phyloP scores from a whole-genome alignment of 2,888 invertebrate genomes.

The Napeogenes sylphis region DNA sequence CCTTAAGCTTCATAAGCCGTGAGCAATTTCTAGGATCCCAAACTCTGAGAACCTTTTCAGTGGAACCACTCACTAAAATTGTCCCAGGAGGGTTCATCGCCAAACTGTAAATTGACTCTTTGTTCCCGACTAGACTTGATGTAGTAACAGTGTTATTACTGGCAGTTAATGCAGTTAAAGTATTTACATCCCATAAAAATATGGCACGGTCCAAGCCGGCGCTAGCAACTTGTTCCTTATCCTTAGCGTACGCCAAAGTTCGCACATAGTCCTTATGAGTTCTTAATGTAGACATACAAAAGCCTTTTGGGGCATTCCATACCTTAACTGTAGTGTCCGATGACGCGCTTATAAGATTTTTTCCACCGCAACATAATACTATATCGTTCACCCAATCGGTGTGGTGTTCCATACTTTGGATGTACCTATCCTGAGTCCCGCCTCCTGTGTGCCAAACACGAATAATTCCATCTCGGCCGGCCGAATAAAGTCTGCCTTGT shows the following conservation, averaged over 20 bases:
- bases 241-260: slow-evolving; percentile 97
- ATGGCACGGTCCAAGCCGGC: slow-evolving; percentile 98
- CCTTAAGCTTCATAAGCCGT: slow-evolving; percentile 96
- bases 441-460: slow-evolving; percentile 89
- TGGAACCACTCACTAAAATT: slow-evolving; percentile 96
- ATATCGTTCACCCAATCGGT: slow-evolving; percentile 99
- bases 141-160: slow-evolving; percentile 99
- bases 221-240: slow-evolving; percentile 96
- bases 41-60: slow-evolving; percentile 94
- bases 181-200: slow-evolving; percentile 99
- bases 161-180: slow-evolving; percentile 96
- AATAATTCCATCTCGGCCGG: slow-evolving; percentile 97
- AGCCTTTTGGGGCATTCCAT: slow-evolving; percentile 99
- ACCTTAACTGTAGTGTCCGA: slow-evolving; percentile 99
- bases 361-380: slow-evolving; percentile 96
- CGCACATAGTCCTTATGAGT: slow-evolving; percentile 99
- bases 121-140: slow-evolving; percentile 96
- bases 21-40: slow-evolving; percentile 98
- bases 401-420: slow-evolving; percentile 99
- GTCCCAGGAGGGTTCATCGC: slow-evolving; percentile 99
- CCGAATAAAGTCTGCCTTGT: slow-evolving; percentile 93
- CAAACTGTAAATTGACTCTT: slow-evolving; percentile 98
- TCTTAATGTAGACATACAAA: slow-evolving; percentile 98
- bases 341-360: slow-evolving; percentile 98
- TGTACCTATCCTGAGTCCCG: slow-evolving; percentile 80